These are phyloP conservation scores for Acrossocheilus fasciatus DNA, from an alignment of 2,797 vertebrate genomes.

Conservation along the genomic window DNA sequence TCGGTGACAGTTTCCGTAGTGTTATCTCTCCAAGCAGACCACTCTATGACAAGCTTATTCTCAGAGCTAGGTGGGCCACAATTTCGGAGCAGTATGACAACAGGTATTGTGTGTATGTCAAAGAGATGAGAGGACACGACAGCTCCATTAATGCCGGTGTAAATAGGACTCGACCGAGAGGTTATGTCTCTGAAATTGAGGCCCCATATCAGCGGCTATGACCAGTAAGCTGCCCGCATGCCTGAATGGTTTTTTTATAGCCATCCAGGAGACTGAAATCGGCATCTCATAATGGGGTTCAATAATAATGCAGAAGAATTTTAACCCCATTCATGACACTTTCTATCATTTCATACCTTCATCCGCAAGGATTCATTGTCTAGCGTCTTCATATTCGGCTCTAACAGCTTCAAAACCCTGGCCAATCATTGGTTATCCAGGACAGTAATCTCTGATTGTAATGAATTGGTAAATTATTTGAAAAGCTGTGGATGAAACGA, in stretches of 20 bases:
- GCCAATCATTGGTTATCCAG: slow-evolving; percentile 14
- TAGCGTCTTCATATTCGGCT: background rate
- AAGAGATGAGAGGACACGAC: slow-evolving; percentile 56
- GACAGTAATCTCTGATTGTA: slow-evolving; percentile 10
- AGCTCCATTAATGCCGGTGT: slow-evolving; percentile 49
- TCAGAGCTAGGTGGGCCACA: slow-evolving; percentile 47
- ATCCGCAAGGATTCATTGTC: background rate
- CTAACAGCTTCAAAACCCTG: background rate
- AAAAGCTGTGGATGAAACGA: slow-evolving; percentile 33
- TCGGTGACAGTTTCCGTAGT: slow-evolving; percentile 45
- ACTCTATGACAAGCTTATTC: slow-evolving; percentile 48
- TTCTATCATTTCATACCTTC: background rate
- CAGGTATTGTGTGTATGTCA: slow-evolving; percentile 58
- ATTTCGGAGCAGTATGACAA: slow-evolving; percentile 40
- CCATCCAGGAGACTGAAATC: slow-evolving; percentile 7
- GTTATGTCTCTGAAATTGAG: slow-evolving; percentile 47
- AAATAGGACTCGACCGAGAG: slow-evolving; percentile 46
- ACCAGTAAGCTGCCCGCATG: slow-evolving; percentile 12
- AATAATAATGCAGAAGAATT: slow-evolving; percentile 22
- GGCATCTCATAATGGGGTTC: slow-evolving; percentile 19
- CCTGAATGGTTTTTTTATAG: slow-evolving; percentile 26
- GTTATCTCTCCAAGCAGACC: slow-evolving; percentile 57
- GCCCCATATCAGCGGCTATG: slow-evolving; percentile 33
- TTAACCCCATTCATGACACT: slow-evolving; percentile 13
- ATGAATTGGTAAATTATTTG: slow-evolving; percentile 18